Percentiles rank a stretch among this genome's conserved stretches.
Evolutionary conservation across 2,113 vertebrate genomes (phyloP).

Genomic region (Trochalopteron elliotii): DNA sequence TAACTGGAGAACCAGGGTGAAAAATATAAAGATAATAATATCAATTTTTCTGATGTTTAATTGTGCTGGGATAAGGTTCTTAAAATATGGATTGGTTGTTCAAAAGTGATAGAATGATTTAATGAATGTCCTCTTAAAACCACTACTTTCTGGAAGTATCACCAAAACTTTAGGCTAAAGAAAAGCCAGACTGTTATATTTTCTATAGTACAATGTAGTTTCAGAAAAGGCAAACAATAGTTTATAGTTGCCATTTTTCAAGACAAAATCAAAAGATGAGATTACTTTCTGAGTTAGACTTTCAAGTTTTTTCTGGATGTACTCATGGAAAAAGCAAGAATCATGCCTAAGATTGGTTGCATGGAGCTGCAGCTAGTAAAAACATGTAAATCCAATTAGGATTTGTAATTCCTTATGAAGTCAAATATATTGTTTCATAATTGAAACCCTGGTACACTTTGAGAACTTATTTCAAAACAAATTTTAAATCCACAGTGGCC

Average conservation of each 20-base stretch:
- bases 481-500: neutral
- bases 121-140: neutral
- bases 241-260: neutral
- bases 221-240: neutral
- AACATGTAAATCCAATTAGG: neutral
- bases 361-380: neutral
- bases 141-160: neutral
- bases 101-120: neutral
- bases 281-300: neutral
- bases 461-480: neutral
- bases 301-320: neutral
- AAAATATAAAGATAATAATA: neutral
- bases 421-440: neutral
- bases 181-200: neutral
- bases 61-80: neutral
- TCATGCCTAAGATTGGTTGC: neutral
- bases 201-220: neutral
- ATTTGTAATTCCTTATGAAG: neutral
- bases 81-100: neutral
- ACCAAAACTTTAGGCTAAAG: neutral
- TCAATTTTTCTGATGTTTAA: neutral
- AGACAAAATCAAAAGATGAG: neutral
- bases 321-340: neutral
- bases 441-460: neutral
- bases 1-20: neutral